Evolutionary conservation across 2,797 vertebrate species (phyloP).

Genomic region (Mastacembelus armatus): DNA sequence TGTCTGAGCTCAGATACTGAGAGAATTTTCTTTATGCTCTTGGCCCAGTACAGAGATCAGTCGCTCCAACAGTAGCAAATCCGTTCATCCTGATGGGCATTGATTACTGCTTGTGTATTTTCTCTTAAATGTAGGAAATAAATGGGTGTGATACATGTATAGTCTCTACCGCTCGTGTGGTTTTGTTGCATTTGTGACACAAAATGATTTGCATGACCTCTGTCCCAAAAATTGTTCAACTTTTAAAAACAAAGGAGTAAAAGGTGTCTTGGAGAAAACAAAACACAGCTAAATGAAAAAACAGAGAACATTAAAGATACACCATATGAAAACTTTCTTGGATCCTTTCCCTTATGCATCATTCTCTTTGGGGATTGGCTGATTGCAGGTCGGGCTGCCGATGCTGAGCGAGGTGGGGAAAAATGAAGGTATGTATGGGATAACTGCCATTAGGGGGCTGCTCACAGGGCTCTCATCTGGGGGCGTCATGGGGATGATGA

Average conservation of each 20-base stretch:
- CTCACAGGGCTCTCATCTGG: conserved; percentile 43
- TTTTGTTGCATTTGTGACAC: conserved; percentile 6
- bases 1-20: not conserved
- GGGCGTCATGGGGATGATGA: conserved; percentile 77
- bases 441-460: conserved; percentile 78
- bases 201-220: not conserved
- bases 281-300: not conserved
- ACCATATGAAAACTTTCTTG: not conserved
- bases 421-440: conserved; percentile 82
- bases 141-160: too few species aligned
- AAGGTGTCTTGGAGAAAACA: not conserved
- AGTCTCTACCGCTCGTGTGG: not conserved
- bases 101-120: not conserved
- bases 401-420: conserved; percentile 67
- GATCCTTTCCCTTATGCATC: conserved; percentile 51
- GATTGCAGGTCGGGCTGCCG: conserved; percentile 68
- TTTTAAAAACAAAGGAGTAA: not conserved
- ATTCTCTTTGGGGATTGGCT: conserved; percentile 56
- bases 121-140: not conserved
- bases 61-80: conserved; percentile 15
- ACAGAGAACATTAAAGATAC: not conserved
- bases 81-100: not conserved
- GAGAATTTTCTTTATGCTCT: conserved; percentile 1
- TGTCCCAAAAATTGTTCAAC: not conserved
- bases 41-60: not conserved